phyloP scores from a whole-genome alignment of 2,888 invertebrate species.

The Flabesymbios commensalis region DNA sequence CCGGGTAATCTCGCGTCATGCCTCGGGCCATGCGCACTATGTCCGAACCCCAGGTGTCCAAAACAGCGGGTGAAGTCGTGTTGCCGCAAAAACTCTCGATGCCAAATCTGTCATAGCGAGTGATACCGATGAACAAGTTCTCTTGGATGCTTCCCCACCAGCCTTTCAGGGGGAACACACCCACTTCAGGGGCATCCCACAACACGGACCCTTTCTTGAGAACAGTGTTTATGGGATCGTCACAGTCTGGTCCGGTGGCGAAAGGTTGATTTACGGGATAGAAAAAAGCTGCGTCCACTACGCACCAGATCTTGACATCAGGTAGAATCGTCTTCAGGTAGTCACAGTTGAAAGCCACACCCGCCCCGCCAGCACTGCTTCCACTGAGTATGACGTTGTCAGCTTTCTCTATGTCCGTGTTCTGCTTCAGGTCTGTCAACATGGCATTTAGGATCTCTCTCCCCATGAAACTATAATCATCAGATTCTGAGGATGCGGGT shows the following conservation, averaged over 20 bases:
- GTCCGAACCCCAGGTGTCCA: conserved; percentile 5
- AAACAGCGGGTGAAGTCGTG: neutral
- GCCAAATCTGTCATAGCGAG: conserved; percentile 7
- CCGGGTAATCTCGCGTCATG: neutral
- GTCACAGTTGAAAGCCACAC: conserved; percentile 17
- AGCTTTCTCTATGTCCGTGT: neutral
- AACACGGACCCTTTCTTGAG: neutral
- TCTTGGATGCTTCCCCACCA: conserved; percentile 8
- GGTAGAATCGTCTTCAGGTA: conserved; percentile 1
- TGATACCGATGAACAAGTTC: neutral
- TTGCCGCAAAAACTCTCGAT: conserved; percentile 14
- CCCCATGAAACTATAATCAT: neutral
- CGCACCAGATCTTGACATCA: neutral
- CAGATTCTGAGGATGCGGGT: neutral
- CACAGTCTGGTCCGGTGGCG: neutral
- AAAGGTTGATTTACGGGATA: conserved; percentile 4
- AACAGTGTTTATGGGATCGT: conserved; percentile 12
- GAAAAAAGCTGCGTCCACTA: conserved; percentile 19
- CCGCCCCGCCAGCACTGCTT: conserved; percentile 22
- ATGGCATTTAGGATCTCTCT: neutral
- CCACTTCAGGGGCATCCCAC: conserved; percentile 7
- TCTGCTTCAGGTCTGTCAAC: neutral
- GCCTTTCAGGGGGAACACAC: neutral
- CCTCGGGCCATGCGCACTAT: neutral
- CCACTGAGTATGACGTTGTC: conserved; percentile 1